phyloP scores from a whole-genome alignment of 1,140 invertebrate species.

The Aphis gossypii region DNA sequence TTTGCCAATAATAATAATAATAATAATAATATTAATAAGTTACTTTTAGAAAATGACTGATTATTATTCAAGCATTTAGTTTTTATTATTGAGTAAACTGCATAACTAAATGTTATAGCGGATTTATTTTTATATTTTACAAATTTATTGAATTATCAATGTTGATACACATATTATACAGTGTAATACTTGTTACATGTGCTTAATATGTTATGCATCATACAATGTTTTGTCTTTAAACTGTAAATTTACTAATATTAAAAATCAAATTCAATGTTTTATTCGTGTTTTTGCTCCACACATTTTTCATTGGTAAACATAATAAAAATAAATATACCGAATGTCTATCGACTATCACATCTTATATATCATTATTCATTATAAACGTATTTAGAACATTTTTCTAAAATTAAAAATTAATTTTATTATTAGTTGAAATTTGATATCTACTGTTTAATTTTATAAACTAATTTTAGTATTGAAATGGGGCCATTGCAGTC shows the following conservation, averaged over 20 bases:
- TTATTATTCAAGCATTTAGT: constrained; percentile 21
- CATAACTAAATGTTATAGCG: background rate
- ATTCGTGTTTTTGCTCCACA: background rate
- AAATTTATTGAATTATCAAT: constrained; percentile 14
- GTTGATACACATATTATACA: constrained; percentile 12
- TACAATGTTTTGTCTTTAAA: background rate
- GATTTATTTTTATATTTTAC: constrained; percentile 44
- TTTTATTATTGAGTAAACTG: constrained; percentile 3
- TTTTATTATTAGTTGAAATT: too few relatives aligned
- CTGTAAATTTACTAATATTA: background rate
- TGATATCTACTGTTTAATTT: too few relatives aligned
- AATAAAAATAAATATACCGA: background rate
- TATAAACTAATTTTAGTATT: too few relatives aligned
- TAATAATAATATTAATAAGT: background rate
- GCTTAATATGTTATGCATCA: background rate
- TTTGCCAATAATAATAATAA: constrained; percentile 50
- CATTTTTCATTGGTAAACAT: background rate
- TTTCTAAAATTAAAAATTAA: too few relatives aligned
- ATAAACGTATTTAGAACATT: too few relatives aligned
- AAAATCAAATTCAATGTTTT: background rate
- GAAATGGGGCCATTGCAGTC: too few relatives aligned
- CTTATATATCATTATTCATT: too few relatives aligned
- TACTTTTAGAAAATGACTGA: constrained; percentile 43
- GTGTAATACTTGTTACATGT: background rate
- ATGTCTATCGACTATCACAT: too few relatives aligned